Conservation (phyloP, 2,888 invertebrate genomes). For the Argyra leucocephala region DNA sequence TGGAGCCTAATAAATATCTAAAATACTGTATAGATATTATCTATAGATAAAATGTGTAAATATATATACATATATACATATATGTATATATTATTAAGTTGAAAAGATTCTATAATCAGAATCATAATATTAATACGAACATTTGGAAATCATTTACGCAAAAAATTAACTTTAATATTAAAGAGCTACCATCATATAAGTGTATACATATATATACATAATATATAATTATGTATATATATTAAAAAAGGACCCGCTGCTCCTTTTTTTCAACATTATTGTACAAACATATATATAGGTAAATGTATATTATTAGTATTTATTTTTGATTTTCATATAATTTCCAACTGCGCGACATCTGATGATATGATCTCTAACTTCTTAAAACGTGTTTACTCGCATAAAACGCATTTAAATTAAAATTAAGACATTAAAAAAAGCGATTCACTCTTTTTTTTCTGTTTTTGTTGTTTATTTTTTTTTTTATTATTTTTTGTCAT, state of each 20-base stretch:
- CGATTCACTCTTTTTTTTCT: no score
- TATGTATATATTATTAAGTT: no score
- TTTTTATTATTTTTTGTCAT: background rate
- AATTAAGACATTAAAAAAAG: constrained; percentile 1
- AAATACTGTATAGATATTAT: no score
- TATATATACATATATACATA: no score
- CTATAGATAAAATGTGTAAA: no score
- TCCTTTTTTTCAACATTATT: background rate
- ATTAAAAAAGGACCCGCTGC: background rate
- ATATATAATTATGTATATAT: no score
- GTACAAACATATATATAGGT: background rate
- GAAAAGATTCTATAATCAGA: no score
- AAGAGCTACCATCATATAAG: no score
- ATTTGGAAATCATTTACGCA: background rate
- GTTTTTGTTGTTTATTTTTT: background rate
- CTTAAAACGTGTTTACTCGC: constrained; percentile 6
- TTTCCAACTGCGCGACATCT: background rate
- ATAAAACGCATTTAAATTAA: constrained; percentile 6
- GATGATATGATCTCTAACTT: constrained; percentile 6
- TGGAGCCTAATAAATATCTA: no score
- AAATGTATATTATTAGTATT: background rate
- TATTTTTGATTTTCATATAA: background rate
- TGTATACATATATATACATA: no score
- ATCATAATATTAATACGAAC: background rate
- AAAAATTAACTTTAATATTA: no score